Percentiles rank a stretch among this genome's conserved stretches.
Conservation (phyloP, 2,113 vertebrate genomes). For the Prinia subflava region DNA sequence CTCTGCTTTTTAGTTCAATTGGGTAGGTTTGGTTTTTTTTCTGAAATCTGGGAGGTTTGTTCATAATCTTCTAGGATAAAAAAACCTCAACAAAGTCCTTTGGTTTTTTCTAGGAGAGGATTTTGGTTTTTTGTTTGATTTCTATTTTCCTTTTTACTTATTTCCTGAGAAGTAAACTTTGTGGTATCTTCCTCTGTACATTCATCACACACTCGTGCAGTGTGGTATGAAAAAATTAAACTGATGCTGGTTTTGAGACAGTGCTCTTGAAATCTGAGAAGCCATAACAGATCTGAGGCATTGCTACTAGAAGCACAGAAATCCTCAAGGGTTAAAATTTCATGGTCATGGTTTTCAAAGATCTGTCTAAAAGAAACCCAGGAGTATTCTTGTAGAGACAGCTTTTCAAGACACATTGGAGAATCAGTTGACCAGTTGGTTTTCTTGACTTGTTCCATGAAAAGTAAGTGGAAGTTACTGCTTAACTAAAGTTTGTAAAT, state of each 20-base stretch:
- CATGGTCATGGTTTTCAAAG: not conserved
- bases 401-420: not conserved
- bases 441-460: not conserved
- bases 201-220: not conserved
- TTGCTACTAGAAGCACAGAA: not conserved
- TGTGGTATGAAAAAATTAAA: not conserved
- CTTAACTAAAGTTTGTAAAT: not conserved
- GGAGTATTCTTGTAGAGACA: not conserved
- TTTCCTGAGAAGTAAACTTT: not conserved
- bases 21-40: not conserved
- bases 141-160: not conserved
- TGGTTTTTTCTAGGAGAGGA: rapidly evolving
- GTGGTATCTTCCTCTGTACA: not conserved
- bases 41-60: not conserved
- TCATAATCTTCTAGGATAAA: not conserved
- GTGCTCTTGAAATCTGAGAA: not conserved
- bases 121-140: not conserved
- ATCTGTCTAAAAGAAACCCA: not conserved
- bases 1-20: not conserved
- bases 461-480: not conserved
- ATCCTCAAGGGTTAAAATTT: not conserved
- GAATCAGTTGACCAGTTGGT: not conserved
- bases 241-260: not conserved
- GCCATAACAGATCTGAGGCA: not conserved
- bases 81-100: not conserved